Evolutionary conservation across 2,888 invertebrate species (phyloP), one percentile per base, ranked within the genome.

Genomic region (Odontomyia ornata): DNA sequence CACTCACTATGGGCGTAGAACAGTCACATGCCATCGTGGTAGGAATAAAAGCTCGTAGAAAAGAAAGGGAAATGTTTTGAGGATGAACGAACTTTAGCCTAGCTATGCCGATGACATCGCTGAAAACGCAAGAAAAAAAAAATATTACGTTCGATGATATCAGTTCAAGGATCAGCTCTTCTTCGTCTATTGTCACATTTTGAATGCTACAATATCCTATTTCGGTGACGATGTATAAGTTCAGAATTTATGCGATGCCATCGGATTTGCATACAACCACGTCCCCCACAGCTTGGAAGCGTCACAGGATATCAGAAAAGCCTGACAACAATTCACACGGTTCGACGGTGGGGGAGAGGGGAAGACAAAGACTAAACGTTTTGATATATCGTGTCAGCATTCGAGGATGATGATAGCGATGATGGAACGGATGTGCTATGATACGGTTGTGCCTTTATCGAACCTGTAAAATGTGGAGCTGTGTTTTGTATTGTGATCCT

Each of bases 211-310:
- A 52, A 75, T 75, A 75, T 65, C 47, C 75, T 36, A n/a, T 64
- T 75, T 56, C 18, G 18, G 36, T 28, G 62, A 75, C 52, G 52
- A 15, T 15, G 52, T 75, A 62, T 27, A 36, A 30, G 75, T 47
- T 75, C 36, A 18, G 43, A 75, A 75, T 75, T 75, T 75, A 75
- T 75, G 64, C 47, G 30, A 64, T 75, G 75, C 75, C 28, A 75
- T 75, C 52, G 27, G 75, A 75, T 75, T 75, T 75, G 65, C 75
- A 75, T 75, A 75, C 57, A 28, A 23, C 21, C 30, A 15, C 23
- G 2, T n/a, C 18, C 23, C 3, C 43, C 1, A 36, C 11, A 47
- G 30, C 43, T 3, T 25, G 21, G 25, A 3, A 36, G 9, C 36
- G 75, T 56, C 60, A 11, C 75, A 62, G 64, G 60, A 36, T 75